Percentiles rank a stretch among this genome's conserved stretches.
Conservation (phyloP, 2,113 vertebrate genomes). For the Junco hyemalis region DNA sequence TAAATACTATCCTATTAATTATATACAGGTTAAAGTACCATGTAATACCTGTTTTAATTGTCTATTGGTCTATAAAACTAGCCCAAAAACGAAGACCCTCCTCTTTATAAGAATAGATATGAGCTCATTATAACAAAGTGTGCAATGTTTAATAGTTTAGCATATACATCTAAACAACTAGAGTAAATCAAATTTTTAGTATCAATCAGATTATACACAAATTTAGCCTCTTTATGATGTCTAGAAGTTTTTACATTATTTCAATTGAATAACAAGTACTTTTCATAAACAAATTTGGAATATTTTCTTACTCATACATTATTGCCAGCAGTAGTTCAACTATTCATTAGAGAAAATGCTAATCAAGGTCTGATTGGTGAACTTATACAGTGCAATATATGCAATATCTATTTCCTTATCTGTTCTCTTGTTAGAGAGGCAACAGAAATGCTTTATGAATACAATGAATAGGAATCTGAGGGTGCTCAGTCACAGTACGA, state of each 20-base stretch:
- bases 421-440: background rate
- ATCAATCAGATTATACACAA: background rate
- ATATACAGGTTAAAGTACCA: conserved; percentile 27
- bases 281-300: background rate
- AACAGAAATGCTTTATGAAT: background rate
- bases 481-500: background rate
- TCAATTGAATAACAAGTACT: background rate
- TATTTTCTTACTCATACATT: background rate
- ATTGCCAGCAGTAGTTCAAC: background rate
- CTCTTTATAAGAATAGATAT: conserved; percentile 5
- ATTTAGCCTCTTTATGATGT: background rate
- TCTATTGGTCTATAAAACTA: conserved; percentile 8
- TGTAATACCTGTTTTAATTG: conserved; percentile 51
- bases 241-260: background rate
- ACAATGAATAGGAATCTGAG: background rate
- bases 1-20: conserved; percentile 46
- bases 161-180: background rate
- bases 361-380: background rate
- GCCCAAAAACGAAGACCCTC: conserved; percentile 18
- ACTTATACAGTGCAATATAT: background rate
- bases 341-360: background rate
- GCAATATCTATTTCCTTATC: background rate
- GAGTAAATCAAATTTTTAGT: background rate
- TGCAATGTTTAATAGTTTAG: background rate
- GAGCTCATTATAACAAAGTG: background rate